These are phyloP conservation scores for Pinctada fucata DNA, from an alignment of 2,888 invertebrate species.

Conservation along the genomic window DNA sequence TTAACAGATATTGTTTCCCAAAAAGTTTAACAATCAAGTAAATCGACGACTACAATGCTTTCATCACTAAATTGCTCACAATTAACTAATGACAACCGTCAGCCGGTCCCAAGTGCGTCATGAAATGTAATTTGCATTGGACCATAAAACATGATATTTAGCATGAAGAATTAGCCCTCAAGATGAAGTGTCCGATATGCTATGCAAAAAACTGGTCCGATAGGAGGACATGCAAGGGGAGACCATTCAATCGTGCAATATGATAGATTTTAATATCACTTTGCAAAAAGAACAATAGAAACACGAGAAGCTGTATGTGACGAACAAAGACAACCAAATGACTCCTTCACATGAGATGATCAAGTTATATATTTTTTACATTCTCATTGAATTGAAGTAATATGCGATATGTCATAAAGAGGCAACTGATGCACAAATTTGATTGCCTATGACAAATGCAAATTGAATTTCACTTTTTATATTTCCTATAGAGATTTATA, in stretches of 20 bases:
- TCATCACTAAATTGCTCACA: background rate
- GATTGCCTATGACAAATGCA: too few relatives aligned
- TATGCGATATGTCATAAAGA: too few relatives aligned
- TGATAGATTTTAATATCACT: background rate
- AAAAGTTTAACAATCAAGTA: background rate
- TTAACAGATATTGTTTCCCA: background rate
- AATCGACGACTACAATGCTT: background rate
- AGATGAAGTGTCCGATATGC: background rate
- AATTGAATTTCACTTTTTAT: too few relatives aligned
- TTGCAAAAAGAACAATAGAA: background rate
- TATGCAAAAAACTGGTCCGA: background rate
- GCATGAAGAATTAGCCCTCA: background rate
- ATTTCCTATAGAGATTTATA: too few relatives aligned
- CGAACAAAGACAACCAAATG: background rate
- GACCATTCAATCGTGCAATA: too few relatives aligned
- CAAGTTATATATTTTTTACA: too few relatives aligned
- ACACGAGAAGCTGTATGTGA: background rate
- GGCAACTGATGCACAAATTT: too few relatives aligned
- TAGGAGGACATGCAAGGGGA: too few relatives aligned
- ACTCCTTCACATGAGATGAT: background rate
- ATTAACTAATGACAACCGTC: background rate
- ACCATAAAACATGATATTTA: background rate
- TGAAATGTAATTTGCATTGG: background rate
- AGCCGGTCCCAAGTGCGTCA: background rate
- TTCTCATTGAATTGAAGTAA: too few relatives aligned